phyloP scores from a whole-genome alignment of 2,113 vertebrate genomes.

The Rhinolophus sinicus region DNA sequence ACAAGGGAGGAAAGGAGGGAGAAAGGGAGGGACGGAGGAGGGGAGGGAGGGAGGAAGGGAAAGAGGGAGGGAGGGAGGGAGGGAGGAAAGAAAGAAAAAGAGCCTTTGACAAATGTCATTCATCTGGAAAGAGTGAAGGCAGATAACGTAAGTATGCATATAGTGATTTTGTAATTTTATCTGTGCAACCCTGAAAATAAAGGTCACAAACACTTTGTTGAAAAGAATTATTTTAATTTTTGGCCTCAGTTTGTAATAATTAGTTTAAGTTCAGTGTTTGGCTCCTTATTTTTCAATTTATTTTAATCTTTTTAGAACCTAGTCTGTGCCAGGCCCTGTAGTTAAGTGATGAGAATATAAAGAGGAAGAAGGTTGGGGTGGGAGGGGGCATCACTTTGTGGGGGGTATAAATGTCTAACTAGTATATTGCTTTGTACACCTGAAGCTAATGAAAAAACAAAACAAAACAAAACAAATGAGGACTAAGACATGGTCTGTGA shows the following conservation, averaged over 20 bases:
- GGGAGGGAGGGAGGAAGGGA: fast-evolving
- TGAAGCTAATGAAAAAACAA: no score
- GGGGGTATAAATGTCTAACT: no score
- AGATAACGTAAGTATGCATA: not conserved
- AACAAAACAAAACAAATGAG: no score
- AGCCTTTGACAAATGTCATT: no score
- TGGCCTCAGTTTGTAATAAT: not conserved
- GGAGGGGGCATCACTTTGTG: no score
- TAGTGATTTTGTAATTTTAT: not conserved
- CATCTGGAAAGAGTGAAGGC: not conserved
- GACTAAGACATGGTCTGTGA: not conserved
- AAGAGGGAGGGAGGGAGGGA: no score
- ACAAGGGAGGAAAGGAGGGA: no score
- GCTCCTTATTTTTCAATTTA: not conserved
- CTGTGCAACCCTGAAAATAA: not conserved
- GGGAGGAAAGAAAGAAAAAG: not conserved
- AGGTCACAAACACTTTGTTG: not conserved
- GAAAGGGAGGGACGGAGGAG: no score
- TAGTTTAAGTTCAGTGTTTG: not conserved
- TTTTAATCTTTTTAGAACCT: not conserved
- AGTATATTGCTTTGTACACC: no score
- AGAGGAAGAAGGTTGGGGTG: no score
- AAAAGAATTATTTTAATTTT: not conserved
- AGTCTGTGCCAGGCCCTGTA: not conserved
- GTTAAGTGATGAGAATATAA: not conserved